Conservation (phyloP, 1,140 invertebrate species). For the Agrilus planipennis region DNA sequence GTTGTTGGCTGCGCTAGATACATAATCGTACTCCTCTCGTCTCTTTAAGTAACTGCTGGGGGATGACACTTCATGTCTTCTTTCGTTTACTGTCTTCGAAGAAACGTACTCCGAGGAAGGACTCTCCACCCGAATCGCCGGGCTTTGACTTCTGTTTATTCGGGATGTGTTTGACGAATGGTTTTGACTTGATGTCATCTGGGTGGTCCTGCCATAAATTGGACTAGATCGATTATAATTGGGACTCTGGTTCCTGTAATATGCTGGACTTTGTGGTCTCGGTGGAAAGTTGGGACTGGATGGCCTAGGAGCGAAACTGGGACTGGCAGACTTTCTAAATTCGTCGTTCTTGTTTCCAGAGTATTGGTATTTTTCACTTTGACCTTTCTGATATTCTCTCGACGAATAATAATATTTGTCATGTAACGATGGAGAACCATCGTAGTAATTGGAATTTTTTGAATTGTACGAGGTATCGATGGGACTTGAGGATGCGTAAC, state of each 20-base stretch:
- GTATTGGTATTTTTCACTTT: too few relatives aligned
- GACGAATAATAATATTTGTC: too few relatives aligned
- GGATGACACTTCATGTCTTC: slow-evolving; percentile 22
- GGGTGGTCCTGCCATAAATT: slow-evolving; percentile 11
- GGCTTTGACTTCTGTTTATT: slow-evolving; percentile 22
- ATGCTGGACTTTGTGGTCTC: slow-evolving; percentile 17
- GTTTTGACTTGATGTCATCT: slow-evolving; percentile 17
- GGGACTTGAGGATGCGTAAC: too few relatives aligned
- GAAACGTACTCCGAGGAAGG: slow-evolving; percentile 25
- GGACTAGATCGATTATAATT: slow-evolving; percentile 9
- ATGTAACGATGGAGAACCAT: too few relatives aligned
- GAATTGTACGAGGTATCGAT: slow-evolving; percentile 10
- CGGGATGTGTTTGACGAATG: slow-evolving; percentile 12
- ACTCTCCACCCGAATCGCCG: too few relatives aligned
- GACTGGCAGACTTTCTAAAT: slow-evolving; percentile 10
- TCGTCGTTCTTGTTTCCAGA: slow-evolving; percentile 17
- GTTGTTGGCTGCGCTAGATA: slow-evolving; percentile 22
- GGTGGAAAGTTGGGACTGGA: slow-evolving; percentile 9
- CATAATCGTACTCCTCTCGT: too few relatives aligned
- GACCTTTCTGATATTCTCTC: too few relatives aligned
- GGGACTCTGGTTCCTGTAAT: slow-evolving; percentile 20
- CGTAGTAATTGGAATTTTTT: slow-evolving; percentile 19
- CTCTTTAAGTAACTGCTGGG: slow-evolving; percentile 25
- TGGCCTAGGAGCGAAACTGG: slow-evolving; percentile 14
- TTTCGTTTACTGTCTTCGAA: slow-evolving; percentile 25